phyloP scores from a whole-genome alignment of 2,888 invertebrate species.

The Andricus quercusramuli region DNA sequence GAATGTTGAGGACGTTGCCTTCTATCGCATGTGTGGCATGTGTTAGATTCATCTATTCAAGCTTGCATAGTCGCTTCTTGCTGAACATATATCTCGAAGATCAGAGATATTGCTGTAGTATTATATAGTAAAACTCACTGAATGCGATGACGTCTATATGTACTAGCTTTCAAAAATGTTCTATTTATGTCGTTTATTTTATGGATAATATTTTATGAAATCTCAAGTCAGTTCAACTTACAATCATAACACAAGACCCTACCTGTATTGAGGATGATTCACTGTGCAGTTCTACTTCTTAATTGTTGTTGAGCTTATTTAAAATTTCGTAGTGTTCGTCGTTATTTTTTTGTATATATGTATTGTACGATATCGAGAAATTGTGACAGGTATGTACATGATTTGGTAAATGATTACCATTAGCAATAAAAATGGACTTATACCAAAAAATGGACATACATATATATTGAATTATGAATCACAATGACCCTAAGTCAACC shows the following conservation, averaged over 20 bases:
- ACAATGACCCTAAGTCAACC: background rate
- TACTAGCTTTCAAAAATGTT: background rate
- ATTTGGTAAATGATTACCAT: background rate
- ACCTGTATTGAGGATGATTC: no score
- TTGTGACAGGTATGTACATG: background rate
- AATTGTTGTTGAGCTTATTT: background rate
- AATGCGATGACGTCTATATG: background rate
- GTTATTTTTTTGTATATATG: background rate
- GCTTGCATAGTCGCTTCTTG: conserved; percentile 51
- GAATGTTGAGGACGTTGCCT: conserved; percentile 45
- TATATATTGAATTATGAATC: background rate
- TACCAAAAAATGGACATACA: background rate
- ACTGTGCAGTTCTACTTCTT: no score
- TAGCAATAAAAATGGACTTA: background rate
- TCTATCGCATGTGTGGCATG: conserved; percentile 51
- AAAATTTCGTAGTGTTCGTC: background rate
- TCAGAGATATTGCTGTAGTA: conserved; percentile 3
- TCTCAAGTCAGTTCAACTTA: background rate
- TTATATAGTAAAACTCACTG: background rate
- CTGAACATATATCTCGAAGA: conserved; percentile 32
- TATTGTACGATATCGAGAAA: conserved; percentile 37
- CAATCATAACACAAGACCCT: no score
- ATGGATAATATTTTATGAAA: background rate
- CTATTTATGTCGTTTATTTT: background rate
- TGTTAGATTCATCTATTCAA: conserved; percentile 50